phyloP scores from a whole-genome alignment of 2,113 vertebrate species.

The Menidia beryllina region DNA sequence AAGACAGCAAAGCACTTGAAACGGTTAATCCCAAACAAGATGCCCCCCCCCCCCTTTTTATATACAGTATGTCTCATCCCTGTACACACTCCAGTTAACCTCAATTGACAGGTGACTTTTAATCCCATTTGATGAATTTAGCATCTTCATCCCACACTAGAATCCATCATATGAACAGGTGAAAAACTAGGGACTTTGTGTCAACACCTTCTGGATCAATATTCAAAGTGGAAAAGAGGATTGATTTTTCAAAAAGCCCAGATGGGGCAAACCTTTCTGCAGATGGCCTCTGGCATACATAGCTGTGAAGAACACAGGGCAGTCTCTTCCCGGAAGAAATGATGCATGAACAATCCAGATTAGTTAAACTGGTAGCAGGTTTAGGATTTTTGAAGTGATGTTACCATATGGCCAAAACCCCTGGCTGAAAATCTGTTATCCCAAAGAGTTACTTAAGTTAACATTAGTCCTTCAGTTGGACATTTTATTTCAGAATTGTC shows the following conservation, averaged over 20 bases:
- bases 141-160: neutral
- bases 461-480: neutral
- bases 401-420: neutral
- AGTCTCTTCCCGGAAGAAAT: neutral
- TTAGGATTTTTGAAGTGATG: neutral
- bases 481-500: neutral
- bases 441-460: neutral
- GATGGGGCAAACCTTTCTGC: neutral
- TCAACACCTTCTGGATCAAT: neutral
- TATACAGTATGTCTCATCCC: constrained; percentile 21
- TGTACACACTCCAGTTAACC: constrained; percentile 24
- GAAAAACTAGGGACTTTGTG: neutral
- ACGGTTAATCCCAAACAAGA: constrained; percentile 26
- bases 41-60: neutral
- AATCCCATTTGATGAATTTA: constrained; percentile 9
- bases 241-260: too few relatives aligned
- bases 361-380: constrained; percentile 7
- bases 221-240: too few relatives aligned
- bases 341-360: neutral
- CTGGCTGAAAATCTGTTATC: neutral
- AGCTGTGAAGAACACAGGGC: neutral
- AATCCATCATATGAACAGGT: neutral
- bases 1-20: constrained; percentile 26
- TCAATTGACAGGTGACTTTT: constrained; percentile 11
- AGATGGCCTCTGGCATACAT: neutral